phyloP scores from a whole-genome alignment of 2,113 vertebrate species.

The Mormyrus iriodes region DNA sequence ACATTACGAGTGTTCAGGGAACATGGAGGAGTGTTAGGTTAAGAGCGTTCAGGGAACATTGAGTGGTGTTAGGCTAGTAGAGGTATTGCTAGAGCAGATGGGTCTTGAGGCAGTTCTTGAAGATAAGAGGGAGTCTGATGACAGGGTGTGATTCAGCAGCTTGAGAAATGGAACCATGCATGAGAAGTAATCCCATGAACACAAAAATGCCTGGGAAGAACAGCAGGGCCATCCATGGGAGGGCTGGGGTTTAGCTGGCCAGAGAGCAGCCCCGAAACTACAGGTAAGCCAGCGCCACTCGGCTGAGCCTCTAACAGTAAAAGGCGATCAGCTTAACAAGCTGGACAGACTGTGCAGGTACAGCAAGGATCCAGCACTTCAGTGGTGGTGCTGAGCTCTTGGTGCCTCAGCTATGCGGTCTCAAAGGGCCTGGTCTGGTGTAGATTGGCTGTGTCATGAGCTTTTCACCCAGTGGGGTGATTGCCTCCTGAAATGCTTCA shows the following conservation, averaged over 20 bases:
- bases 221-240: not conserved
- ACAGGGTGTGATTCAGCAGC: no score
- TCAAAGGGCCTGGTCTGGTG: not conserved
- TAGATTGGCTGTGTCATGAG: not conserved
- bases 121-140: no score
- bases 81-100: no score
- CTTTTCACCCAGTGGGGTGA: no score
- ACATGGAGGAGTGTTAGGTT: no score
- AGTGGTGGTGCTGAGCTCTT: not conserved
- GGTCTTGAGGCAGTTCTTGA: no score
- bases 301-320: not conserved
- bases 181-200: no score
- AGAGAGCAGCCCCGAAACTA: not conserved
- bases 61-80: no score
- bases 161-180: no score
- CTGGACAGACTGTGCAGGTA: not conserved
- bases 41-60: no score
- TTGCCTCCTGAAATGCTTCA: no score
- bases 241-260: not conserved
- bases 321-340: not conserved
- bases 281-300: not conserved
- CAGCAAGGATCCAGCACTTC: not conserved
- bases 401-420: not conserved
- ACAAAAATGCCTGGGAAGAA: no score
- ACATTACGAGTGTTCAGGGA: not conserved